Evolutionary conservation across 2,888 invertebrate species (phyloP).

Genomic region (Alloplasta piceator): DNA sequence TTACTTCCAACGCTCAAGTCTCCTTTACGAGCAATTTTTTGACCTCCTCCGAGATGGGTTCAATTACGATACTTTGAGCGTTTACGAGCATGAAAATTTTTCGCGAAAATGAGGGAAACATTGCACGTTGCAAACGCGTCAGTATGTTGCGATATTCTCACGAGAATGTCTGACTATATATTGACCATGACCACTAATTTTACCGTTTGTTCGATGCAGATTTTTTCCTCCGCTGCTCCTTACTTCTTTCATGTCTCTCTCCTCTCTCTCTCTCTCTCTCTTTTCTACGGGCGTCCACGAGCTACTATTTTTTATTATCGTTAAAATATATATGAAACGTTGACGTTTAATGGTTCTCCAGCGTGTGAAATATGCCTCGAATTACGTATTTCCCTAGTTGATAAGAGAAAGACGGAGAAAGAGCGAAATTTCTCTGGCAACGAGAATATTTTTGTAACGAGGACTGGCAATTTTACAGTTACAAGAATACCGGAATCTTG

Average conservation of each 20-base stretch:
- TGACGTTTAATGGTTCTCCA: slow-evolving; percentile 30
- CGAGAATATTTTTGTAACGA: slow-evolving; percentile 17
- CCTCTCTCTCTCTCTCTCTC: neutral
- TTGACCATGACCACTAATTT: slow-evolving; percentile 65
- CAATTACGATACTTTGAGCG: no score
- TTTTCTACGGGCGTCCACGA: slow-evolving; percentile 18
- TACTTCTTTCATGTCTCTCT: neutral
- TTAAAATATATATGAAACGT: slow-evolving; percentile 42
- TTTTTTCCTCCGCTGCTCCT: slow-evolving; percentile 26
- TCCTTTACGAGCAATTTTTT: no score
- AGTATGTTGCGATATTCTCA: slow-evolving; percentile 25
- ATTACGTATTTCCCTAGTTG: slow-evolving; percentile 43
- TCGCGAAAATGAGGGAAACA: no score
- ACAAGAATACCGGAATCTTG: slow-evolving; percentile 39
- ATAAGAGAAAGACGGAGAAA: neutral
- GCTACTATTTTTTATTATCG: slow-evolving; percentile 46
- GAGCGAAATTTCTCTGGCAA: slow-evolving; percentile 34
- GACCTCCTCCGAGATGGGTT: no score
- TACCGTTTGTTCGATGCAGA: slow-evolving; percentile 60
- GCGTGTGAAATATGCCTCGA: slow-evolving; percentile 58
- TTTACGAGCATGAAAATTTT: no score
- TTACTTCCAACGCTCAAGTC: no score
- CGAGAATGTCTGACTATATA: slow-evolving; percentile 51
- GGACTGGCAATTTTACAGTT: slow-evolving; percentile 45
- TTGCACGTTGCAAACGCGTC: slow-evolving; percentile 22